Base-by-base conservation (phyloP, 1,140 invertebrate genomes). In the Atta texana region DNA sequence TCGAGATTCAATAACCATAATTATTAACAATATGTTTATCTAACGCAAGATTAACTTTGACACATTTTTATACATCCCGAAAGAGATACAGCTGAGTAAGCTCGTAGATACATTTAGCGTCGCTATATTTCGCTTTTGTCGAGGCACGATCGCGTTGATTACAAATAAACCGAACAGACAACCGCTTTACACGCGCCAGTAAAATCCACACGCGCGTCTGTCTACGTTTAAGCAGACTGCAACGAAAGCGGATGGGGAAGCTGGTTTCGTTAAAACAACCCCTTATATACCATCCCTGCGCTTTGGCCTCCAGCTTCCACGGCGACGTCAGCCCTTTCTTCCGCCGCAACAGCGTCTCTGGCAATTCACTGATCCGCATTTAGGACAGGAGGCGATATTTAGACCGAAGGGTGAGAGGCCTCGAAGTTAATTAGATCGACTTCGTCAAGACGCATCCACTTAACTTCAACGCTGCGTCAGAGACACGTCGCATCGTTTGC, bases 371-470 rank as follows among this genome's bases (percentile, higher is more conserved):
- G 87, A 87, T 87, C 75, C 87, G 85, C 87, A 81, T 87, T 88
- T 88, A 87, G 87, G 87, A 88, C 75, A 88, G 87, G 61, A 86
- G 87, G 76, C 76, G 85, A 88, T 88, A 88, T 88, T 88, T 88
- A 86, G 85, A 85, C 85, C 77, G 85, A 87, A 80, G 78, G 85
- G 85, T 88, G 82, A 90, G 87, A 90, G 86, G 80, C 69, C 81
- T 88, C 88, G 74, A 89, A 92, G 90, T 91, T 91, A 92, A 92
- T 92, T 91, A 91, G 88, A 92, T 92, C 88, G 81, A 90, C 87
- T 92, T 87, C 87, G 87, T 90, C 87, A 85, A 88, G 87, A 57
- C 89, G 78, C 68, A 81, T 88, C 87, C 78, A 88, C 85, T 88
- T 88, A 86, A 88, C 87, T 39, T 88, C 87, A 88, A 76, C 85